A percentile compares a stretch with the other conserved stretches of the same genome.
Conservation (phyloP, 2,113 vertebrate genomes). For the Peucedramus taeniatus region DNA sequence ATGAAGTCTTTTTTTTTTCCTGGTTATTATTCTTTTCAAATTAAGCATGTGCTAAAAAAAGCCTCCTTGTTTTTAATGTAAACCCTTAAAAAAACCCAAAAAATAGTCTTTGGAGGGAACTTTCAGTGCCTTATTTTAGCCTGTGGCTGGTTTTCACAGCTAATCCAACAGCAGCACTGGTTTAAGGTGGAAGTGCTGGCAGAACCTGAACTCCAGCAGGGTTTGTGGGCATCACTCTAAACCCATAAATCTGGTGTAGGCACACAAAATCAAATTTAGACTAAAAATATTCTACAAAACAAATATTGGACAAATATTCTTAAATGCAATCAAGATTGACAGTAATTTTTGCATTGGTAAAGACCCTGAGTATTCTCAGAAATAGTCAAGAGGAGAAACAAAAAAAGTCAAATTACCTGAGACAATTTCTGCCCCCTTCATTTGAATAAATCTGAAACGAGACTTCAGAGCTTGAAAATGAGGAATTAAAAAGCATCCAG, state of each 20-base stretch:
- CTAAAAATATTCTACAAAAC: not conserved
- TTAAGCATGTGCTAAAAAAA: slow-evolving; percentile 6
- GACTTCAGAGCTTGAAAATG: not conserved
- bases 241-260: not conserved
- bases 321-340: not conserved
- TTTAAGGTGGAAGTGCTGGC: not conserved
- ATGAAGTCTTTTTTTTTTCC: not conserved
- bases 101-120: not conserved
- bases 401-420: not conserved
- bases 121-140: not conserved
- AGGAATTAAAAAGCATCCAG: not conserved
- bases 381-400: not conserved
- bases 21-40: not conserved
- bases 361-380: not conserved
- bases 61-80: not conserved
- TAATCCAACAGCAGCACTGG: not conserved
- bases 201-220: not conserved
- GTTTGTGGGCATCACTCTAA: not conserved
- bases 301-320: too few species aligned
- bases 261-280: not conserved
- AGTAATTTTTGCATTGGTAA: not conserved
- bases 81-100: not conserved
- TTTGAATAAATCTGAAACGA: not conserved
- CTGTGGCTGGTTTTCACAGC: slow-evolving; percentile 31
- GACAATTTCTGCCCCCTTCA: not conserved